Conservation (phyloP, 2,888 invertebrate genomes). For the Mesochorus sp. region DNA sequence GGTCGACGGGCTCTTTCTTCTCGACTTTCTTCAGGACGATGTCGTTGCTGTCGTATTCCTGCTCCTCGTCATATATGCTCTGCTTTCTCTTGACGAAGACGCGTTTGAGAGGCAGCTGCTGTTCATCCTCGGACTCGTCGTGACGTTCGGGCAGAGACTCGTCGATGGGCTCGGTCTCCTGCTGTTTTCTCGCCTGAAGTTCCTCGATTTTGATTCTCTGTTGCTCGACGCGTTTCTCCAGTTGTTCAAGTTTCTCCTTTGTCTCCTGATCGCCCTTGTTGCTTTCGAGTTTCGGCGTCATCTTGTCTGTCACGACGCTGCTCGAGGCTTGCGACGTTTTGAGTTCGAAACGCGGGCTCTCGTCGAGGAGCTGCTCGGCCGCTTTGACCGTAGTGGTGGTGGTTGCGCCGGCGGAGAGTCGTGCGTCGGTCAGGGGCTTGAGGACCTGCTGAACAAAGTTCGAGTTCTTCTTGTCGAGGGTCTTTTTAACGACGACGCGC, state of each 20-base stretch:
- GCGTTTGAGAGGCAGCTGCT: constrained; percentile 84
- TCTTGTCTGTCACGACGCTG: neutral
- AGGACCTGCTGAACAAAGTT: constrained; percentile 71
- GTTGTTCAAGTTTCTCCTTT: constrained; percentile 78
- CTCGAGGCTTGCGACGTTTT: constrained; percentile 73
- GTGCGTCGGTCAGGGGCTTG: constrained; percentile 63
- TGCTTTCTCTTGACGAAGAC: constrained; percentile 85
- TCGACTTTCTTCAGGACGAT: constrained; percentile 37
- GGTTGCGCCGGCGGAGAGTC: constrained; percentile 40
- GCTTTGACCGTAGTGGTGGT: constrained; percentile 10
- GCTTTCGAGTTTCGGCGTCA: constrained; percentile 45
- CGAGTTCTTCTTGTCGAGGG: constrained; percentile 72
- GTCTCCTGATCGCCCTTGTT: constrained; percentile 77
- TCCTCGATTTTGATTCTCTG: constrained; percentile 79
- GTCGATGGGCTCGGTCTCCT: constrained; percentile 77
- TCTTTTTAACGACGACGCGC: constrained; percentile 79
- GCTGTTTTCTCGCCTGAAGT: constrained; percentile 77
- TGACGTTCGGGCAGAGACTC: constrained; percentile 80
- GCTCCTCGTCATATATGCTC: constrained; percentile 80
- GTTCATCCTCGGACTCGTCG: constrained; percentile 79
- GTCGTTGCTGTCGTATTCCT: constrained; percentile 75
- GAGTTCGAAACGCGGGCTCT: constrained; percentile 74
- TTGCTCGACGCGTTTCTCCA: constrained; percentile 79
- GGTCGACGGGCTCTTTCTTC: neutral
- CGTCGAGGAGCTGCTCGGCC: constrained; percentile 44